Evolutionary conservation across 1,140 invertebrate genomes (phyloP).

Genomic region (Bombus polaris): DNA sequence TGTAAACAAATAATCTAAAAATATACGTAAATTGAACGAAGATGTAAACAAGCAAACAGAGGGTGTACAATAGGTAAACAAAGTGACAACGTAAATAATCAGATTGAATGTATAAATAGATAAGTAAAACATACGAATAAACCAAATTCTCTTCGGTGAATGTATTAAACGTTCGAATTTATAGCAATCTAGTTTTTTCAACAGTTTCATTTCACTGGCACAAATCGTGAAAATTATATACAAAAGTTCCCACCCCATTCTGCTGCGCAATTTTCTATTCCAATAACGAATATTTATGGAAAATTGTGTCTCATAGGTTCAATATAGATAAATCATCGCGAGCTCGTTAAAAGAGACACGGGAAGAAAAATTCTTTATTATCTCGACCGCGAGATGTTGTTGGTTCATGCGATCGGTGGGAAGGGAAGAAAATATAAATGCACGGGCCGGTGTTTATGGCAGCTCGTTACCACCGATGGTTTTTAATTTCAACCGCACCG

Average conservation of each 20-base stretch:
- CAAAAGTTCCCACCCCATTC: neutral
- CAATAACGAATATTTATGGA: neutral
- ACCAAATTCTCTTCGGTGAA: neutral
- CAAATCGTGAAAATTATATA: neutral
- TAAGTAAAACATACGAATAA: neutral
- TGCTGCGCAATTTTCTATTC: neutral
- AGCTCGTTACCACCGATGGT: constrained; percentile 41
- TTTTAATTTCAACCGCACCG: constrained; percentile 29
- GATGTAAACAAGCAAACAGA: neutral
- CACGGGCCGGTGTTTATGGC: constrained; percentile 2
- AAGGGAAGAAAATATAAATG: neutral
- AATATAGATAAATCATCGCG: constrained; percentile 3
- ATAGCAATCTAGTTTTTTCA: neutral
- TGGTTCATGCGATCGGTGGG: neutral
- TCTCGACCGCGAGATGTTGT: neutral
- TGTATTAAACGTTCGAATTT: neutral
- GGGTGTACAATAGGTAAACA: neutral
- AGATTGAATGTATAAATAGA: neutral
- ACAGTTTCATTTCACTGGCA: neutral
- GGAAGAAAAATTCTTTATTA: constrained; percentile 22
- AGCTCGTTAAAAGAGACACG: constrained; percentile 3
- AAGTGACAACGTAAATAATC: neutral
- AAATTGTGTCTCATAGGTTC: neutral
- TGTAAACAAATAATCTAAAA: neutral
- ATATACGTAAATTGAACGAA: neutral